Conservation (phyloP, 2,797 vertebrate species). For the Monodelphis domestica region DNA sequence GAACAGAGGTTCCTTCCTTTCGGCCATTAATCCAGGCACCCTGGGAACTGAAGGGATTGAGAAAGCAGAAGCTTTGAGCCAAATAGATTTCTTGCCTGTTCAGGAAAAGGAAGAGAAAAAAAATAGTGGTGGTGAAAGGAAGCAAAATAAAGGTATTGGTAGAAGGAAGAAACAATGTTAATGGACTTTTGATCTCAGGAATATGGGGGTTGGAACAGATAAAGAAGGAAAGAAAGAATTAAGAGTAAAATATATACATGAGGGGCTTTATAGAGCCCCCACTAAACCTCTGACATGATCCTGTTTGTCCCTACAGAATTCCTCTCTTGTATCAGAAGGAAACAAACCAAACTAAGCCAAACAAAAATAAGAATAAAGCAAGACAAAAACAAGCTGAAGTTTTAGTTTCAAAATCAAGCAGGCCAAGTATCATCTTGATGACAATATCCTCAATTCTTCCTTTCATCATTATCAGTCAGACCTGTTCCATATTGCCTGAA, state of each 20-base stretch:
- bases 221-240: background rate
- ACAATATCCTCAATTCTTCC: background rate
- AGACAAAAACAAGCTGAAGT: background rate
- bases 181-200: background rate
- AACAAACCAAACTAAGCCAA: background rate
- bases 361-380: background rate
- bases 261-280: background rate
- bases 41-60: background rate
- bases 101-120: background rate
- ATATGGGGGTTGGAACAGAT: background rate
- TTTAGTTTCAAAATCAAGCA: background rate
- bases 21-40: background rate
- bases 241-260: background rate
- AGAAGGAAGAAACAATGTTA: background rate
- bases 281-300: background rate
- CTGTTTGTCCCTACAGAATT: background rate
- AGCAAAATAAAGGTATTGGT: background rate
- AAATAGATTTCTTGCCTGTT: background rate
- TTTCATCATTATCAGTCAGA: background rate
- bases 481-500: background rate
- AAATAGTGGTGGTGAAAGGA: background rate
- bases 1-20: background rate
- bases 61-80: background rate
- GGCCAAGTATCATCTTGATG: background rate
- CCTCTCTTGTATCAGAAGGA: background rate